Conservation (phyloP, 2,113 vertebrate genomes). For the Scartelaos histophorus region DNA sequence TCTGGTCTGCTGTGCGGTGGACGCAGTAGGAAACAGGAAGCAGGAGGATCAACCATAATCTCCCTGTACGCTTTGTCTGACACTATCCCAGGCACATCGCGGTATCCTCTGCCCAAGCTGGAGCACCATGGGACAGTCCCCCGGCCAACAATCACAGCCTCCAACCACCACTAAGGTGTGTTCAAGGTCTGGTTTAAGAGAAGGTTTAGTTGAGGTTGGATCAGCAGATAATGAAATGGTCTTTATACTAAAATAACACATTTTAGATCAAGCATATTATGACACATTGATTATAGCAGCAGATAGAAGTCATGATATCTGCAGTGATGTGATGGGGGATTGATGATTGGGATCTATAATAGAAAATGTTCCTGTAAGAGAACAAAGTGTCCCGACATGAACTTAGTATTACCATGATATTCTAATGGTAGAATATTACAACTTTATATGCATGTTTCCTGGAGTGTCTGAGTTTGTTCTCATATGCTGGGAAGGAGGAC, state of each 20-base stretch:
- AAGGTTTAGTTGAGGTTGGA: conserved; percentile 39
- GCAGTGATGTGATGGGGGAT: conserved; percentile 35
- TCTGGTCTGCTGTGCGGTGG: conserved; percentile 65
- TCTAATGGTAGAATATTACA: conserved; percentile 17
- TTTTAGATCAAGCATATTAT: conserved; percentile 54
- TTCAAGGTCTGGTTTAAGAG: conserved; percentile 34
- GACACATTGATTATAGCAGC: conserved; percentile 59
- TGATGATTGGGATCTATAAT: conserved; percentile 33
- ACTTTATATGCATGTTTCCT: conserved; percentile 38
- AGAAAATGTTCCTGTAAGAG: conserved; percentile 52
- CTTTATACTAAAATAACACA: conserved; percentile 44
- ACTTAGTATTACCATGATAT: conserved; percentile 43
- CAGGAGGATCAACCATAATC: conserved; percentile 74
- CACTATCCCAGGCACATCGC: conserved; percentile 68
- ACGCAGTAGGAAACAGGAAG: conserved; percentile 76
- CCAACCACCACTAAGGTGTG: conserved; percentile 47
- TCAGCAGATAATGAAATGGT: conserved; percentile 45
- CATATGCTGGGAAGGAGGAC: conserved; percentile 54
- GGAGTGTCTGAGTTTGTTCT: conserved; percentile 60
- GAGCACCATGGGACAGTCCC: conserved; percentile 62
- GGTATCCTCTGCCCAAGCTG: conserved; percentile 62
- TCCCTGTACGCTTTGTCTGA: conserved; percentile 70
- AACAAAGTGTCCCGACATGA: conserved; percentile 58
- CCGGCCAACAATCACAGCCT: conserved; percentile 72
- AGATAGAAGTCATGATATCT: conserved; percentile 49